Percentiles rank a stretch among this genome's conserved stretches.
These are phyloP conservation scores for Thunnus maccoyii DNA, from an alignment of 2,113 vertebrate genomes.

Conservation along the genomic window DNA sequence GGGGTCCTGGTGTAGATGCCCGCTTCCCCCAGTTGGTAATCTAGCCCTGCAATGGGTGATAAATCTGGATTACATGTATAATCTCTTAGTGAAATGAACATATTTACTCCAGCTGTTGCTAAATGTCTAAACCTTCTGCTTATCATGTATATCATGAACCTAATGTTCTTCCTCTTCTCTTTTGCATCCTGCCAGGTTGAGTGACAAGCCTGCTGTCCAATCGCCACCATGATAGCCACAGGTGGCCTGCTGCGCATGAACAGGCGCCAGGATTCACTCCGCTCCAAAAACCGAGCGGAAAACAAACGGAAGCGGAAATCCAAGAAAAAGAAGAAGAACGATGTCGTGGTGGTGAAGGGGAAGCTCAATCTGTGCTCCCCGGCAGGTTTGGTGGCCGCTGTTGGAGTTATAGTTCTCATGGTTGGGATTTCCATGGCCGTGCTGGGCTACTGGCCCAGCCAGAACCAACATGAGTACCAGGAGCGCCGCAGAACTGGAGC, in stretches of 20 bases:
- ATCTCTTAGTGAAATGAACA: slow-evolving; percentile 33
- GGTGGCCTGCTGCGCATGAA: slow-evolving; percentile 98
- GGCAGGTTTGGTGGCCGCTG: slow-evolving; percentile 92
- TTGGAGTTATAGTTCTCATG: slow-evolving; percentile 91
- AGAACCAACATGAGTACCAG: slow-evolving; percentile 80
- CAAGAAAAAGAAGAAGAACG: slow-evolving; percentile 95
- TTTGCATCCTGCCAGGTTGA: slow-evolving; percentile 76
- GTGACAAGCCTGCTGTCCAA: slow-evolving; percentile 74
- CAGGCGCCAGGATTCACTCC: slow-evolving; percentile 94
- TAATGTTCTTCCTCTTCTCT: not conserved
- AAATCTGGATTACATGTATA: slow-evolving; percentile 57
- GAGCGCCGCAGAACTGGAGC: slow-evolving; percentile 71
- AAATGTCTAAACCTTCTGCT: slow-evolving; percentile 5
- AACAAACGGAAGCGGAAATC: slow-evolving; percentile 93
- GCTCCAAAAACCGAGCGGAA: slow-evolving; percentile 89
- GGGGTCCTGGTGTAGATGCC: slow-evolving; percentile 3
- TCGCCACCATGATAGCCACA: slow-evolving; percentile 95
- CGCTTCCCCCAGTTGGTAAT: slow-evolving; percentile 16
- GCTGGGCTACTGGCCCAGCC: slow-evolving; percentile 96
- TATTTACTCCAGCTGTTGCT: slow-evolving; percentile 1
- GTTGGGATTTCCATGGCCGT: slow-evolving; percentile 95
- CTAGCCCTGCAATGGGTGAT: slow-evolving; percentile 14
- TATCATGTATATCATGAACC: not conserved
- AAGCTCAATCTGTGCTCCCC: slow-evolving; percentile 95
- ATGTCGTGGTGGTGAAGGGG: slow-evolving; percentile 97